These are phyloP conservation scores for Centropus bengalensis DNA, from an alignment of 2,113 vertebrate genomes.

Conservation along the genomic window DNA sequence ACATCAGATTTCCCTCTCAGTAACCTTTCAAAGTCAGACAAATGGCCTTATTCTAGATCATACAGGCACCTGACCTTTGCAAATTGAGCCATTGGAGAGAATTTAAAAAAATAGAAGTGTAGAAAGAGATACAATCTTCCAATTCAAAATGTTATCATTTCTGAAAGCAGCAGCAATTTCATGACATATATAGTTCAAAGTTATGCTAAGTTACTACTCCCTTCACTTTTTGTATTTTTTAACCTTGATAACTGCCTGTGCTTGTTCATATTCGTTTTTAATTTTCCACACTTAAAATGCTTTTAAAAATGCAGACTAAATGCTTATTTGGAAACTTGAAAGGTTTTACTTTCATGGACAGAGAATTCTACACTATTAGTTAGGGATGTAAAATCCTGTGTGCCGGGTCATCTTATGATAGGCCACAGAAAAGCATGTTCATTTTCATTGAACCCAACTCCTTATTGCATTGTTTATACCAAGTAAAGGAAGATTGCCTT, in stretches of 20 bases:
- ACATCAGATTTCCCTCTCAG: slow-evolving; percentile 25
- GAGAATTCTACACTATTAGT: not conserved
- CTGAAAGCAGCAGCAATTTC: slow-evolving; percentile 21
- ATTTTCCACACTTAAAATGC: not conserved
- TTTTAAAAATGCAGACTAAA: not conserved
- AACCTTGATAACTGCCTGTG: not conserved
- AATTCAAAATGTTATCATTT: slow-evolving; percentile 53
- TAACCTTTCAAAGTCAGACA: slow-evolving; percentile 75
- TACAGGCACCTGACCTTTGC: slow-evolving; percentile 75
- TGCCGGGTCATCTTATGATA: not conserved
- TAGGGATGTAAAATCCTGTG: not conserved
- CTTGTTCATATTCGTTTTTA: not conserved
- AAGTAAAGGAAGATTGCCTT: fast-evolving
- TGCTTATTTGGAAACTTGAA: not conserved
- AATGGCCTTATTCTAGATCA: slow-evolving; percentile 68
- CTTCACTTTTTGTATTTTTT: not conserved
- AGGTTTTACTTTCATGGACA: not conserved
- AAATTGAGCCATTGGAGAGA: slow-evolving; percentile 53
- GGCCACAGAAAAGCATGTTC: not conserved
- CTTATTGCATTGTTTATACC: not conserved
- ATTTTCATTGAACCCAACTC: not conserved
- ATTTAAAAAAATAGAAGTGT: slow-evolving; percentile 45
- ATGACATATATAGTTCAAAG: slow-evolving; percentile 69
- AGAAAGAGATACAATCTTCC: slow-evolving; percentile 62
- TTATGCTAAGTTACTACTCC: not conserved